Percentiles rank a stretch among this genome's conserved stretches.
These are phyloP conservation scores for Lepidocyrtinus sp. DNA, from an alignment of 2,888 invertebrate genomes.

Conservation along the genomic window DNA sequence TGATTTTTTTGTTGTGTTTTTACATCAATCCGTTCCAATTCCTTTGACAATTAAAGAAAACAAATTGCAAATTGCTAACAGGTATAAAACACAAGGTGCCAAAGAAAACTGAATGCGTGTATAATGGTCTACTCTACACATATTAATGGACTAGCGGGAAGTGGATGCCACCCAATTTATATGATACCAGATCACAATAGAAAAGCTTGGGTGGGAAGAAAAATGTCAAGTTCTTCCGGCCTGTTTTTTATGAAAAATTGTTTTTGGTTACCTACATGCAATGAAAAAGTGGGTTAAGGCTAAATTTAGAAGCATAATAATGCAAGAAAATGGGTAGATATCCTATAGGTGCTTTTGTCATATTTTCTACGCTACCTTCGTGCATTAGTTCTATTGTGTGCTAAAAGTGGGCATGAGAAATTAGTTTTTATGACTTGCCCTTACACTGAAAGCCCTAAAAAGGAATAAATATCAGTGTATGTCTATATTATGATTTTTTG, in stretches of 20 bases:
- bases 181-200: too few relatives aligned
- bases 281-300: slow-evolving; percentile 51
- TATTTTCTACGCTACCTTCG: slow-evolving; percentile 2
- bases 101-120: too few relatives aligned
- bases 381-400: not conserved
- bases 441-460: not conserved
- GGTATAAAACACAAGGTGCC: too few relatives aligned
- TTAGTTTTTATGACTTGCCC: slow-evolving; percentile 5
- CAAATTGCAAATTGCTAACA: too few relatives aligned
- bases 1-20: too few relatives aligned
- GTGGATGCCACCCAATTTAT: too few relatives aligned
- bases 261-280: slow-evolving; percentile 20
- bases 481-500: not conserved
- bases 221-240: slow-evolving; percentile 58
- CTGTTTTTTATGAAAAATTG: slow-evolving; percentile 52
- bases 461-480: too few relatives aligned
- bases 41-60: too few relatives aligned
- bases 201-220: slow-evolving; percentile 44
- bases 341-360: slow-evolving; percentile 27
- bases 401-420: slow-evolving; percentile 9
- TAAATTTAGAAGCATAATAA: slow-evolving; percentile 36
- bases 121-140: too few relatives aligned
- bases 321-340: slow-evolving; percentile 24
- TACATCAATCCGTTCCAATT: too few relatives aligned
- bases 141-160: too few relatives aligned